These are phyloP conservation scores for Steinernema scapterisci DNA, from an alignment of 2,888 invertebrate genomes.

Conservation along the genomic window DNA sequence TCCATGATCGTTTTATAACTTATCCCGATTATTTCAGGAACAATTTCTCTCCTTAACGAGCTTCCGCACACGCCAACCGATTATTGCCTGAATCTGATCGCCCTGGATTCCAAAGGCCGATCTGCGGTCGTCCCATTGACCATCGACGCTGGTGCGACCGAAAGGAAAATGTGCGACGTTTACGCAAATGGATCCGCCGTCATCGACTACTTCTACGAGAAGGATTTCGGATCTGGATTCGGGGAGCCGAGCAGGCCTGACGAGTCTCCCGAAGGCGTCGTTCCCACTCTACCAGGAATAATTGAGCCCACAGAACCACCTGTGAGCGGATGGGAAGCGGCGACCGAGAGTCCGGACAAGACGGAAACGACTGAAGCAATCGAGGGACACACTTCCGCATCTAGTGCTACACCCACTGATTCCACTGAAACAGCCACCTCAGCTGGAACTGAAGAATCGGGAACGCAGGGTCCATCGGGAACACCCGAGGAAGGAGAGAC, in stretches of 20 bases:
- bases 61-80: constrained; percentile 3
- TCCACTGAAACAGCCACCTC: background rate
- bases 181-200: background rate
- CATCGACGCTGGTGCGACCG: constrained; percentile 16
- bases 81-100: constrained; percentile 28
- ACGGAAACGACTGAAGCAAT: too few species aligned
- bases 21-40: background rate
- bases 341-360: too few species aligned
- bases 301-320: too few species aligned
- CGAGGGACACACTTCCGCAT: too few species aligned
- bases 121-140: background rate
- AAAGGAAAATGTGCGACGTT: background rate
- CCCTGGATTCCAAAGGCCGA: background rate
- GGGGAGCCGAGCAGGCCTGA: background rate
- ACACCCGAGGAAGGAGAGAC: too few species aligned
- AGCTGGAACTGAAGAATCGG: background rate
- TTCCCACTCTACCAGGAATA: background rate
- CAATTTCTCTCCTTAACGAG: background rate
- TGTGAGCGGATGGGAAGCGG: too few species aligned
- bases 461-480: too few species aligned
- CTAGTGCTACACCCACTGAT: too few species aligned
- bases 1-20: background rate
- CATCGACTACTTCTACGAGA: constrained; percentile 22
- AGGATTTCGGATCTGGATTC: background rate
- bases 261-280: background rate